phyloP scores from a whole-genome alignment of 2,888 invertebrate genomes.

The Drosophila nr. fundita region DNA sequence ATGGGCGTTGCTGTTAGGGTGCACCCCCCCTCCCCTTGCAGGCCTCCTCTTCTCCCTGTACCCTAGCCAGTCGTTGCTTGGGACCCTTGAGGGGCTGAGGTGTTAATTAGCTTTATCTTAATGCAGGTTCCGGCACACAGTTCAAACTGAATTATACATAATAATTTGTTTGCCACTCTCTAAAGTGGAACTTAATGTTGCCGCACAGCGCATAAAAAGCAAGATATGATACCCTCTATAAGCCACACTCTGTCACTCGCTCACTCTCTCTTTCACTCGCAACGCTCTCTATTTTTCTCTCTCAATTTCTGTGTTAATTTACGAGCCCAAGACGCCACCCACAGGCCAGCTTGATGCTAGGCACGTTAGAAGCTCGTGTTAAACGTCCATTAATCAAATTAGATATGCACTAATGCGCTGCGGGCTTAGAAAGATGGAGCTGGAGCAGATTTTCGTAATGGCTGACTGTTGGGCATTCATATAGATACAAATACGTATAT shows the following conservation, averaged over 20 bases:
- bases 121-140: conserved; percentile 80
- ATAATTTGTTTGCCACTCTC: conserved; percentile 79
- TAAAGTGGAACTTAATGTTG: conserved; percentile 78
- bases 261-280: not conserved
- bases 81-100: conserved; percentile 55
- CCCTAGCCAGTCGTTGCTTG: not conserved
- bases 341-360: conserved; percentile 36
- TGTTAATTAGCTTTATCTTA: conserved; percentile 81
- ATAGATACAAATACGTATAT: not conserved
- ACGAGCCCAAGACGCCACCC: conserved; percentile 41
- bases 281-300: not conserved
- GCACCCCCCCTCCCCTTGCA: not conserved
- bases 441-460: conserved; percentile 24
- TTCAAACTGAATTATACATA: conserved; percentile 80
- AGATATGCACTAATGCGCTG: conserved; percentile 70
- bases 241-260: conserved; percentile 1
- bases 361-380: conserved; percentile 70
- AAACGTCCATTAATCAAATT: conserved; percentile 82
- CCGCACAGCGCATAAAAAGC: conserved; percentile 47
- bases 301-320: not conserved
- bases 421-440: conserved; percentile 1
- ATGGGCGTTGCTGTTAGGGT: conserved; percentile 39
- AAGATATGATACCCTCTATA: conserved; percentile 46
- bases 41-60: not conserved
- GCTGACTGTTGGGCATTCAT: conserved; percentile 3